Evolutionary conservation across 2,888 invertebrate genomes (phyloP).

Genomic region (Pheosia gnoma): DNA sequence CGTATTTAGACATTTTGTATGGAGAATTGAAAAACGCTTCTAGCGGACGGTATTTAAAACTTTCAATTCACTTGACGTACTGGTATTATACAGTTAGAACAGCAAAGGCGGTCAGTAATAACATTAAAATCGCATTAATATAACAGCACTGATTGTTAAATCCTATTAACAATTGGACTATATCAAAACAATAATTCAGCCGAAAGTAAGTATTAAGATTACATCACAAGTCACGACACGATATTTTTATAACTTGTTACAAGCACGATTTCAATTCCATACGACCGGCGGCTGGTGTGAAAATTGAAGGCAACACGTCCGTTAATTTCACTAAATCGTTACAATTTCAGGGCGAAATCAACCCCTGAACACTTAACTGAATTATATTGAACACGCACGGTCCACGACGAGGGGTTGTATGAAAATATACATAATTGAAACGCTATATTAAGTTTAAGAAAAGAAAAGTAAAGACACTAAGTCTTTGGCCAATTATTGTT

Average conservation of each 20-base stretch:
- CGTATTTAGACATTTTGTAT: too few relatives aligned
- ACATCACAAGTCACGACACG: conserved; percentile 34
- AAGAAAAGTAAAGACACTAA: neutral
- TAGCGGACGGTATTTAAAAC: too few relatives aligned
- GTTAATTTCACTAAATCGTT: conserved; percentile 67
- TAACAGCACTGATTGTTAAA: conserved; percentile 16
- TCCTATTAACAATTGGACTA: conserved; percentile 31
- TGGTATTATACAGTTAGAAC: neutral
- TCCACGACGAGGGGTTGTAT: conserved; percentile 26
- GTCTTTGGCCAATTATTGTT: too few relatives aligned
- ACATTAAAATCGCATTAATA: conserved; percentile 7
- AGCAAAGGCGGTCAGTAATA: neutral
- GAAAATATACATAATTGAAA: conserved; percentile 26
- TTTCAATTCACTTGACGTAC: too few relatives aligned
- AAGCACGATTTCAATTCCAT: conserved; percentile 74
- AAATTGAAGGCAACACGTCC: conserved; percentile 59
- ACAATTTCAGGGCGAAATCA: conserved; percentile 69
- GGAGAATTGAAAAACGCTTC: too few relatives aligned
- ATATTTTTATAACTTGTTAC: conserved; percentile 64
- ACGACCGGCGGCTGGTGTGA: conserved; percentile 53
- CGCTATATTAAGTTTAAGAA: neutral
- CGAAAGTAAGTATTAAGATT: conserved; percentile 36
- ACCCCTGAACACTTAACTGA: conserved; percentile 64
- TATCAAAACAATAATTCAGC: conserved; percentile 31
- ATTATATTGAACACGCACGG: conserved; percentile 70